These are phyloP conservation scores for Periparus ater DNA, from an alignment of 2,797 vertebrate genomes.

Conservation along the genomic window DNA sequence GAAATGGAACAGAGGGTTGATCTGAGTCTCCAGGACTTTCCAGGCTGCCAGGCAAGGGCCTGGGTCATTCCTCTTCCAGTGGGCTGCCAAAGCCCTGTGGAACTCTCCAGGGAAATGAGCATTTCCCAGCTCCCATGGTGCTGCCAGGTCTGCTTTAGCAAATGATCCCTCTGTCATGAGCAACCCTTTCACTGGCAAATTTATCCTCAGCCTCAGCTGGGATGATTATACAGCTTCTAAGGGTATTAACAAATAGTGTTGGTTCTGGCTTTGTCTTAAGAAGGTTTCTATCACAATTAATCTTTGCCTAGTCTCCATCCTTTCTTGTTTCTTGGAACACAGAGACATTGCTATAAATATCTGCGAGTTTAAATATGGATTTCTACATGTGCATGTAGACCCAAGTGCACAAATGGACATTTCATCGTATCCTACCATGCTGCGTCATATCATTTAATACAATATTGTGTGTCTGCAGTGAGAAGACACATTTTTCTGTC, in stretches of 20 bases:
- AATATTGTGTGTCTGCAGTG: background rate
- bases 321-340: background rate
- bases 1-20: background rate
- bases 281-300: background rate
- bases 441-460: background rate
- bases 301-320: background rate
- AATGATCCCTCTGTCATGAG: background rate
- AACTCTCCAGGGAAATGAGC: background rate
- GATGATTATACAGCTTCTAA: background rate
- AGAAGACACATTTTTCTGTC: conserved; percentile 53
- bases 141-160: background rate
- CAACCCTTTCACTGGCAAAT: background rate
- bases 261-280: background rate
- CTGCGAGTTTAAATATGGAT: background rate
- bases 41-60: background rate
- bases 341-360: background rate
- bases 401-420: background rate
- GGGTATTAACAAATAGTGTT: background rate
- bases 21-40: background rate
- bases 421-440: background rate
- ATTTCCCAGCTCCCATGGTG: rapidly evolving
- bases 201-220: background rate
- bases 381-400: background rate
- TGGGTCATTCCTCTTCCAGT: background rate
- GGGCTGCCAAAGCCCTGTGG: background rate